A percentile compares a stretch with the other conserved stretches of the same genome.
phyloP scores from a whole-genome alignment of 2,113 vertebrate species.

The Suncus etruscus region DNA sequence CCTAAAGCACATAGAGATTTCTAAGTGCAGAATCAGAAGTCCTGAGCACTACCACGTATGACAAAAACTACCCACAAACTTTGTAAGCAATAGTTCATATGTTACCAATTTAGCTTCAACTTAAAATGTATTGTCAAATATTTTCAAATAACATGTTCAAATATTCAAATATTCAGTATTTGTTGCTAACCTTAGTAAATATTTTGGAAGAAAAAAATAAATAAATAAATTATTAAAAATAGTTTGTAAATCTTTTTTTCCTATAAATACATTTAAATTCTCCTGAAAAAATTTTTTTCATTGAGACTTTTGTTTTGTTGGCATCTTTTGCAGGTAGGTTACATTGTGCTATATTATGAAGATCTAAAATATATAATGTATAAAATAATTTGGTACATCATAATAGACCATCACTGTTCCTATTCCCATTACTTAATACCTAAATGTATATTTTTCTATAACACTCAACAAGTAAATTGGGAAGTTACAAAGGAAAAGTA shows the following conservation, averaged over 20 bases:
- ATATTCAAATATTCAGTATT: neutral
- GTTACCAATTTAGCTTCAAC: constrained; percentile 42
- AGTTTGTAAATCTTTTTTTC: constrained; percentile 36
- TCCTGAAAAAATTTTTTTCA: neutral
- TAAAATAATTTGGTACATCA: constrained; percentile 16
- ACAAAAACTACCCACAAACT: neutral
- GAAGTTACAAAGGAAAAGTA: constrained; percentile 19
- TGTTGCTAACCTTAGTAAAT: constrained; percentile 7
- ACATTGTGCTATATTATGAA: constrained; percentile 2
- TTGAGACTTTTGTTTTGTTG: constrained; percentile 33
- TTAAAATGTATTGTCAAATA: constrained; percentile 36
- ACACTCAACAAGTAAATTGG: neutral
- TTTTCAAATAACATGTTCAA: constrained; percentile 41
- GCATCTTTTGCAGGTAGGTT: constrained; percentile 18
- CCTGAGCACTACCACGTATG: neutral
- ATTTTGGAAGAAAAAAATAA: constrained; percentile 39
- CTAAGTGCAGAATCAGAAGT: no score
- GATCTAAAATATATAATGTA: neutral
- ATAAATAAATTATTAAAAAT: constrained; percentile 13
- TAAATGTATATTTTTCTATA: neutral
- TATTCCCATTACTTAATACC: neutral
- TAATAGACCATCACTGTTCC: neutral
- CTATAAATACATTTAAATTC: constrained; percentile 26
- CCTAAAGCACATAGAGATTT: no score
- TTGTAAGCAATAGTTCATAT: constrained; percentile 42